These are phyloP conservation scores for Tichodroma muraria DNA, from an alignment of 2,113 vertebrate genomes.

Conservation along the genomic window DNA sequence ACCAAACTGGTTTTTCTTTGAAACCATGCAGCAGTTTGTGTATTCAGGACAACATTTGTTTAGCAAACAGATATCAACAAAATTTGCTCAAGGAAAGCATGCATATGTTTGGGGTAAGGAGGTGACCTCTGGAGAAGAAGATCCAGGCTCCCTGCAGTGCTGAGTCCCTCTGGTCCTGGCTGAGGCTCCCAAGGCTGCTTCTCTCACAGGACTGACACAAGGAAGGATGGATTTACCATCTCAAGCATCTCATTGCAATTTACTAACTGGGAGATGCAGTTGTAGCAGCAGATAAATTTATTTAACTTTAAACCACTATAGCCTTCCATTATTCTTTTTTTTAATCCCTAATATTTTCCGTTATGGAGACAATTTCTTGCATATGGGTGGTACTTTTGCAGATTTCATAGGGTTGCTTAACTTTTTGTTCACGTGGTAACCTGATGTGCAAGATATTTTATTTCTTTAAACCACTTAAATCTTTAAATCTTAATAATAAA, in stretches of 20 bases:
- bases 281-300: background rate
- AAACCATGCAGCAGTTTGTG: slow-evolving; percentile 20
- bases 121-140: background rate
- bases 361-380: background rate
- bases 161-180: background rate
- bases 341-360: background rate
- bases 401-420: background rate
- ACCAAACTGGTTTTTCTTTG: slow-evolving; percentile 22
- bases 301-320: background rate
- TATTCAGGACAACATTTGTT: background rate
- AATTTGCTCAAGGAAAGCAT: background rate
- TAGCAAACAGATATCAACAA: slow-evolving; percentile 37
- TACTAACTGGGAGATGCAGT: background rate
- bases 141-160: background rate
- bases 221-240: background rate
- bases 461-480: background rate
- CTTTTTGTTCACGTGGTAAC: rapidly evolving
- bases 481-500: background rate
- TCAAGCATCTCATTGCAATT: rapidly evolving
- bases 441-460: rapidly evolving
- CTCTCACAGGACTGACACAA: background rate
- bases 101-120: slow-evolving; percentile 2
- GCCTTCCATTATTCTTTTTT: too few relatives aligned
- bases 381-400: rapidly evolving
- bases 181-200: background rate